Evolutionary conservation across 2,113 vertebrate genomes (phyloP), one percentile per base, ranked within the genome.

Genomic region (Tauraco erythrolophus): DNA sequence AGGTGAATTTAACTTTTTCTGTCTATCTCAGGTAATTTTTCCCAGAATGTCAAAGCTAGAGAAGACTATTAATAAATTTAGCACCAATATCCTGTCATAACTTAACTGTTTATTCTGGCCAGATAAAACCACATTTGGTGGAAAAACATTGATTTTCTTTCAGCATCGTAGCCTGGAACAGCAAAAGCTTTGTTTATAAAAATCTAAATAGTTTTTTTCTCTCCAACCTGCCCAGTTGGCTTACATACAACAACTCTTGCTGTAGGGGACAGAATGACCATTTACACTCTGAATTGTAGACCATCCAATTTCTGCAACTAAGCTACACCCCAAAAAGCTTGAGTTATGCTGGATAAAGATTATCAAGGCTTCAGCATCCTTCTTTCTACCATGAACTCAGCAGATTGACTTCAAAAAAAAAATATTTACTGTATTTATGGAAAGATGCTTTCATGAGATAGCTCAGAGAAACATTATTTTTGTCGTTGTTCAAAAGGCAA

Each of bases 101-200:
- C 88, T 79, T 66, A 81, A 95, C 88, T 79, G 88, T 96, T 97
- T 97, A 97, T 92, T 85, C 91, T 95, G 88, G 95, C 89, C 86
- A 97, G 94, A 97, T 97, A 95, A 97, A 97, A 76, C 86, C 82
- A 84, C 91, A 93, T 96, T 96, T 89, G 84, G 91, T 93, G 41
- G 84, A 93, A 96, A 96, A 97, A 97, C 87, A 96, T 95, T 57
- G 70, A 97, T 96, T 97, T 95, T 77, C 95, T 97, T 96, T 96
- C 96, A 95, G 87, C 90, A 93, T 93, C 90, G 3, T 89, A 97
- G 78, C 31, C 64, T 90, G 91, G 72, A 96, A 96, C 77, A 96
- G 91, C 86, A 95, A 95, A 97, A 88, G 74, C 92, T 96, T 95
- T 97, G 88, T 96, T 97, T 94, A 94, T 82, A 93, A 90, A 89